These are phyloP conservation scores for Virgularia gustaviana DNA, from an alignment of 92 coral and sea anemone genomes.

Conservation along the genomic window DNA sequence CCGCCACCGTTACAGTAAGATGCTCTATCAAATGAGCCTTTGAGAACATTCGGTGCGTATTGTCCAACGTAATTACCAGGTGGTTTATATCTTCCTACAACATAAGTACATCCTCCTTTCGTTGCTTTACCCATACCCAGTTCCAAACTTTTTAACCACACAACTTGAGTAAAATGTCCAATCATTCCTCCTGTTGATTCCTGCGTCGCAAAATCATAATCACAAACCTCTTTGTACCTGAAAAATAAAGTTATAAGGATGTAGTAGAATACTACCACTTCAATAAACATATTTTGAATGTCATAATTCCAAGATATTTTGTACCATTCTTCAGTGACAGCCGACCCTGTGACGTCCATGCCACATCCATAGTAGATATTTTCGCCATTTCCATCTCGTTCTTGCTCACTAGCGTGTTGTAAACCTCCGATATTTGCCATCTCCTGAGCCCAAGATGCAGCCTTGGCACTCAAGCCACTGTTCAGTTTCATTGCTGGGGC, in stretches of 20 bases:
- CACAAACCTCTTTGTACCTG: slow-evolving; percentile 37
- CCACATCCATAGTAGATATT: slow-evolving; percentile 33
- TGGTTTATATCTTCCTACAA: slow-evolving; percentile 83
- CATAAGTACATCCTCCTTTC: slow-evolving; percentile 64
- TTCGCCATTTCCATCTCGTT: slow-evolving; percentile 31
- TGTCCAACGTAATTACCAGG: slow-evolving; percentile 61
- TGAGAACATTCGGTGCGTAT: slow-evolving; percentile 59
- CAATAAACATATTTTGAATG: too few species aligned
- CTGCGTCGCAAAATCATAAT: slow-evolving; percentile 47
- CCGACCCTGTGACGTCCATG: slow-evolving; percentile 5
- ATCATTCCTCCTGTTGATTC: not conserved
- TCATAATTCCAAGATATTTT: not conserved
- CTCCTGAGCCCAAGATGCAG: slow-evolving; percentile 18
- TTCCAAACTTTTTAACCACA: slow-evolving; percentile 72
- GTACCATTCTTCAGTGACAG: slow-evolving; percentile 14
- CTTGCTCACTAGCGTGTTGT: slow-evolving; percentile 12
- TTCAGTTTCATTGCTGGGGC: slow-evolving; percentile 22
- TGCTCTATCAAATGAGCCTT: slow-evolving; percentile 41
- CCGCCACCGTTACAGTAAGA: slow-evolving; percentile 9
- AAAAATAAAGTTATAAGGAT: not conserved
- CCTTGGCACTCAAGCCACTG: slow-evolving; percentile 3
- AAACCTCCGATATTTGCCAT: slow-evolving; percentile 26
- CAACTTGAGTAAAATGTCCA: slow-evolving; percentile 71
- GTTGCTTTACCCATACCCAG: slow-evolving; percentile 85
- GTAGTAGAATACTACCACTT: not conserved